Conservation (phyloP, 2,113 vertebrate genomes). For the Mirounga angustirostris region DNA sequence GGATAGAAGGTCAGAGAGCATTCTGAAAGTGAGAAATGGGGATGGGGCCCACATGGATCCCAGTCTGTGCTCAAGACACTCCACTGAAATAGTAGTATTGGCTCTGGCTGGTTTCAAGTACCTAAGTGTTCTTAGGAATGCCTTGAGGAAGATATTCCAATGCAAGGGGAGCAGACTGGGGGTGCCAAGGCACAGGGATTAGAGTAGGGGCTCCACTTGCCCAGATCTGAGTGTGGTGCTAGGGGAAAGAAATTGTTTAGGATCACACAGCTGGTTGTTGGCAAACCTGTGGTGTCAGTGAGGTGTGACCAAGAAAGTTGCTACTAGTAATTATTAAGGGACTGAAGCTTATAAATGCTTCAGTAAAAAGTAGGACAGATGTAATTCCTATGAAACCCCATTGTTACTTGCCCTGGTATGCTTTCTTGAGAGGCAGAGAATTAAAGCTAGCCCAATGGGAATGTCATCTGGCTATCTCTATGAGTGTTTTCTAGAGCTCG, state of each 20-base stretch:
- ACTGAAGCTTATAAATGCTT: constrained; percentile 8
- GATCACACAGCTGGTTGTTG: not conserved
- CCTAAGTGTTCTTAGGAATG: not conserved
- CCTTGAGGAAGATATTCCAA: not conserved
- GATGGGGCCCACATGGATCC: not conserved
- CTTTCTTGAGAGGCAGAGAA: not conserved
- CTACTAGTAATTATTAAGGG: not conserved
- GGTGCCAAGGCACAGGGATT: not conserved
- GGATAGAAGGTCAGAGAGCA: not conserved
- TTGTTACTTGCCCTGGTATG: not conserved
- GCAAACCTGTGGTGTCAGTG: not conserved
- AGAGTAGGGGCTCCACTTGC: not conserved
- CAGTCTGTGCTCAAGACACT: no score
- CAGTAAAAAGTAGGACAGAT: not conserved
- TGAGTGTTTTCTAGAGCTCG: not conserved
- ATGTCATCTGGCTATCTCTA: not conserved
- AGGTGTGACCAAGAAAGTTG: not conserved
- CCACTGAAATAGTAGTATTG: not conserved
- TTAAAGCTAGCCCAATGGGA: not conserved
- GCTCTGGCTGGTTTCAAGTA: not conserved
- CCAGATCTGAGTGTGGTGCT: not conserved
- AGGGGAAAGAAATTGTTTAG: not conserved
- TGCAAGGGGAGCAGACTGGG: not conserved
- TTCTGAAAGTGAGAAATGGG: not conserved
- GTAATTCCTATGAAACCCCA: not conserved